phyloP scores from a whole-genome alignment of 2,113 vertebrate species.

The Sakesphorus luctuosus region DNA sequence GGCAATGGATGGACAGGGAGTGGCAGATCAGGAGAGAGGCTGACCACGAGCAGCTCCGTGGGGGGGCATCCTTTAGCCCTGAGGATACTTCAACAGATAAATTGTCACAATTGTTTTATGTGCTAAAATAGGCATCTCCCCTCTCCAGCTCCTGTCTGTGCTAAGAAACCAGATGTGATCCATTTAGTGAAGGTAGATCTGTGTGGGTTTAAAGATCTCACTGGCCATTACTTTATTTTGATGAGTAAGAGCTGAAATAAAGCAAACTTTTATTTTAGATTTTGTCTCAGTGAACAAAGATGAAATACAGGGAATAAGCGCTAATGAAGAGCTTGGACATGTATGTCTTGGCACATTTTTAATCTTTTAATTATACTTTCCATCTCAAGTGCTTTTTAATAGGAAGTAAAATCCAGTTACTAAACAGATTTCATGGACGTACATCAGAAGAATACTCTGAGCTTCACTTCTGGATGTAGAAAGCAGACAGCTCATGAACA shows the following conservation, averaged over 20 bases:
- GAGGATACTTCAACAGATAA: neutral
- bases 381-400: neutral
- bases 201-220: neutral
- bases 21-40: neutral
- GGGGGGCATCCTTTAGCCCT: neutral
- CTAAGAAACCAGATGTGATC: neutral
- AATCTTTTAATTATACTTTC: slow-evolving; percentile 17
- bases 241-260: neutral
- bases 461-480: neutral
- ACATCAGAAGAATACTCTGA: neutral
- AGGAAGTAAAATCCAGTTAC: neutral
- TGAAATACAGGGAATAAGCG: neutral
- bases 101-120: neutral
- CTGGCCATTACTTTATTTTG: neutral
- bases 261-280: neutral
- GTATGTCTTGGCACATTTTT: neutral
- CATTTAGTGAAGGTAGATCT: neutral
- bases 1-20: neutral
- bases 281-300: neutral
- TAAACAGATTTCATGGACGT: neutral
- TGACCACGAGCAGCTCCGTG: neutral
- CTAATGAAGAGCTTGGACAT: neutral
- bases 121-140: neutral
- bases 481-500: neutral
- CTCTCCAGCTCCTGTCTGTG: neutral